Evolutionary conservation across 2,113 vertebrate genomes (phyloP), one percentile per base, ranked within the genome.

Genomic region (Amia ocellicauda): DNA sequence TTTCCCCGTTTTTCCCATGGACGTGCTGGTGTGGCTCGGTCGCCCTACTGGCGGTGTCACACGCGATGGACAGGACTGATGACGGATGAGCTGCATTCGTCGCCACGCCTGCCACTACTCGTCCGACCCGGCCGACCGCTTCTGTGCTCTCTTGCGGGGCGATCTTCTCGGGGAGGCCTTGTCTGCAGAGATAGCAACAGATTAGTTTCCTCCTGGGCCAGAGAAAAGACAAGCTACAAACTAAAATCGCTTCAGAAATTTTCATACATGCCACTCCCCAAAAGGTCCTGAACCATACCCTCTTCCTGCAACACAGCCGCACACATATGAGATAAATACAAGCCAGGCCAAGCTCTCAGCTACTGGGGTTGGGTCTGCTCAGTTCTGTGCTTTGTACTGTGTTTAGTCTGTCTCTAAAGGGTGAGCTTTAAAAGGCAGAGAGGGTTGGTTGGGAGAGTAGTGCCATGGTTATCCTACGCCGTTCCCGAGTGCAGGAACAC

Each of bases 101-200:
- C 31, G 31, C 11, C 31, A 36, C 47, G 31, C 13, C 56, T n/a
- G 76, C 68, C 81, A 85, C 93, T 91, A 98, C 92, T 99, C 96
- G 82, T 98, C 96, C n/a, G 95, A 99, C 80, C 95, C 96, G 59
- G 86, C 96, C 1, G 95, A 89, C 82, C 96, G 91, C 75, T 97
- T 99, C 91, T 97, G 94, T 62, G 84, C 92, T 83, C 96, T 88
- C 78, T 98, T 99, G 80, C 93, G 92, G 59, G 96, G 96, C 78
- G 94, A 90, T 80, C 91, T 85, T 76, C 91, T 88, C 0, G 96
- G 95, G 55, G 95, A 99, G n/a, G 94, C 92, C 87, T 98, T 99
- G 83, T 98, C 96, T 99, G 80, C 1, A 26, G 20, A n/a, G 23
- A 69, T 50, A 20, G 26, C 10, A 10, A 11, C 8, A 19, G 29